Evolutionary conservation across 2,888 invertebrate species (phyloP).

Genomic region (Polylopha cassiicola): DNA sequence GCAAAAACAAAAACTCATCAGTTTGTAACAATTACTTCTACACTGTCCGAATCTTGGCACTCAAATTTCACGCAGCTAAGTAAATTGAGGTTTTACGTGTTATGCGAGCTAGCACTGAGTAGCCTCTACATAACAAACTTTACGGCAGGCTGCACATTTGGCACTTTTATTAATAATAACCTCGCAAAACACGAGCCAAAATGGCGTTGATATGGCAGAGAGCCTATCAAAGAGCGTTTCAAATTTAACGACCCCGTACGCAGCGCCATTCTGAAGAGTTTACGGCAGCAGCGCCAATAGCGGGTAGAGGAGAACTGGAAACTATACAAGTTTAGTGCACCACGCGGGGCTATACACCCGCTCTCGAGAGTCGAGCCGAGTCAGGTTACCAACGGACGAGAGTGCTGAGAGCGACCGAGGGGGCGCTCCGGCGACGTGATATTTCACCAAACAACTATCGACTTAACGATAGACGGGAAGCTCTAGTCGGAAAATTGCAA

Average conservation of each 20-base stretch:
- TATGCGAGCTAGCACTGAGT: too few relatives aligned
- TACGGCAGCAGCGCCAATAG: constrained; percentile 34
- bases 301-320: constrained; percentile 19
- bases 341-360: constrained; percentile 7
- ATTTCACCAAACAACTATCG: constrained; percentile 59
- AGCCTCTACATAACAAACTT: too few relatives aligned
- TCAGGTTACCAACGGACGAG: constrained; percentile 50
- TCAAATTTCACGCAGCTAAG: too few relatives aligned
- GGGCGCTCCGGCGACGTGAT: constrained; percentile 53
- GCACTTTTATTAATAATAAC: constrained; percentile 7
- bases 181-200: constrained; percentile 8
- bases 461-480: constrained; percentile 43
- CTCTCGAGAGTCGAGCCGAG: constrained; percentile 38
- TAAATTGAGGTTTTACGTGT: too few relatives aligned
- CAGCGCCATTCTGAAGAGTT: constrained; percentile 27
- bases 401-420: constrained; percentile 28
- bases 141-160: background rate
- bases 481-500: constrained; percentile 51
- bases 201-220: constrained; percentile 7
- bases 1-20: too few relatives aligned
- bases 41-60: too few relatives aligned
- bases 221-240: constrained; percentile 20
- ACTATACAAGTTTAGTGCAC: constrained; percentile 37
- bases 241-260: constrained; percentile 19
- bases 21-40: too few relatives aligned